phyloP scores from a whole-genome alignment of 2,888 invertebrate genomes.

The Thymelicus sylvestris region DNA sequence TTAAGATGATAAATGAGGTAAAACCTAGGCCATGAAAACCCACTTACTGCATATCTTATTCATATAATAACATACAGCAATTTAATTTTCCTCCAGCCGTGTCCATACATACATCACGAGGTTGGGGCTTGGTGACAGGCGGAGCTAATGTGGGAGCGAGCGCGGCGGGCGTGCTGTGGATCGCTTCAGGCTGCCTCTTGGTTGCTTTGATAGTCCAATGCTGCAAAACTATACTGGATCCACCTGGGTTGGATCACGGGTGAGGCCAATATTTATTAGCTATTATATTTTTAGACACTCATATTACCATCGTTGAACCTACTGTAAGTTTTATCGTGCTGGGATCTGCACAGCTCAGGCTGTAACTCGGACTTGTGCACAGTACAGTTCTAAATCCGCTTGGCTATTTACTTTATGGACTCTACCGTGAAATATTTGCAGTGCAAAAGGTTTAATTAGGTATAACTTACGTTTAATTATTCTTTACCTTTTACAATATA shows the following conservation, averaged over 20 bases:
- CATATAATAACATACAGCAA: slow-evolving; percentile 7
- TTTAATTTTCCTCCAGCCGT: slow-evolving; percentile 69
- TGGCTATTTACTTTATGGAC: too few relatives aligned
- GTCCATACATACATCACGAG: slow-evolving; percentile 86
- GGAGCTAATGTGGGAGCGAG: slow-evolving; percentile 66
- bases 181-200: slow-evolving; percentile 82
- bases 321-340: too few relatives aligned
- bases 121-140: slow-evolving; percentile 65
- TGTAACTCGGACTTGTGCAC: too few relatives aligned
- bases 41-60: not conserved
- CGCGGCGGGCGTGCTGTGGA: slow-evolving; percentile 78
- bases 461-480: too few relatives aligned
- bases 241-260: slow-evolving; percentile 58
- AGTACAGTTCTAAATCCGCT: too few relatives aligned
- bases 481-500: not conserved
- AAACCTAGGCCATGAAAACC: not conserved
- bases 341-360: too few relatives aligned
- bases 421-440: too few relatives aligned
- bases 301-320: too few relatives aligned
- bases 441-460: too few relatives aligned
- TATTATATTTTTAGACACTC: too few relatives aligned
- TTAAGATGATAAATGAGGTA: not conserved
- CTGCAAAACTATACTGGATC: slow-evolving; percentile 77
- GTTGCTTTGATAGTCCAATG: slow-evolving; percentile 83
- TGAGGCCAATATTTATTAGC: not conserved